phyloP scores from a whole-genome alignment of 2,888 invertebrate species.

The Lymantria monacha region DNA sequence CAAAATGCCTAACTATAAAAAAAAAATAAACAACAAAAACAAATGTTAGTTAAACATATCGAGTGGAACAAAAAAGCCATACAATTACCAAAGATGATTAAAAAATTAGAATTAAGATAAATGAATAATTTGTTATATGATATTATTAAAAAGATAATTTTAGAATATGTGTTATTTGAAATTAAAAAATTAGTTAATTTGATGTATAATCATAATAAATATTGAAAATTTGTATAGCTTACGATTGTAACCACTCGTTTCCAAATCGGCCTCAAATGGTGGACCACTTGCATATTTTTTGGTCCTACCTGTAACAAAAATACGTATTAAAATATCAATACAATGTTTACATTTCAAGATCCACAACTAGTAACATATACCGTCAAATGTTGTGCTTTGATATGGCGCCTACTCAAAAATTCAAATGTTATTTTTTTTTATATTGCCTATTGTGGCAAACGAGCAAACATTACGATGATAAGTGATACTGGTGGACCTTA shows the following conservation, averaged over 20 bases:
- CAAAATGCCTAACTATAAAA: too few species aligned
- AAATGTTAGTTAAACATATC: background rate
- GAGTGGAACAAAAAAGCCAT: conserved; percentile 13
- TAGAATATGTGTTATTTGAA: background rate
- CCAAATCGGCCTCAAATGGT: conserved; percentile 66
- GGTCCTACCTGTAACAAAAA: conserved; percentile 66
- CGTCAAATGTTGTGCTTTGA: too few species aligned
- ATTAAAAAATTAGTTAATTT: background rate
- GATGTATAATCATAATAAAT: background rate
- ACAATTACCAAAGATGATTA: background rate
- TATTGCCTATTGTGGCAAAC: too few species aligned
- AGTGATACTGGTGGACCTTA: too few species aligned
- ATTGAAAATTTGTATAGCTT: conserved; percentile 39
- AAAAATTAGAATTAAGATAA: background rate
- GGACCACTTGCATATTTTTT: conserved; percentile 63
- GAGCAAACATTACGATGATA: too few species aligned
- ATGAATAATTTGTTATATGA: background rate
- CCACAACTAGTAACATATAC: background rate
- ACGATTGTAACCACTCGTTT: conserved; percentile 61
- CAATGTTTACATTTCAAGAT: background rate
- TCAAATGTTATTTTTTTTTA: too few species aligned
- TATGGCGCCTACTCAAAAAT: too few species aligned
- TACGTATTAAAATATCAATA: conserved; percentile 2
- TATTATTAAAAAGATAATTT: background rate
- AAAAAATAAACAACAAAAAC: too few species aligned